Conservation (phyloP, 92 coral and sea anemone genomes). For the Scolanthus callimorphus region DNA sequence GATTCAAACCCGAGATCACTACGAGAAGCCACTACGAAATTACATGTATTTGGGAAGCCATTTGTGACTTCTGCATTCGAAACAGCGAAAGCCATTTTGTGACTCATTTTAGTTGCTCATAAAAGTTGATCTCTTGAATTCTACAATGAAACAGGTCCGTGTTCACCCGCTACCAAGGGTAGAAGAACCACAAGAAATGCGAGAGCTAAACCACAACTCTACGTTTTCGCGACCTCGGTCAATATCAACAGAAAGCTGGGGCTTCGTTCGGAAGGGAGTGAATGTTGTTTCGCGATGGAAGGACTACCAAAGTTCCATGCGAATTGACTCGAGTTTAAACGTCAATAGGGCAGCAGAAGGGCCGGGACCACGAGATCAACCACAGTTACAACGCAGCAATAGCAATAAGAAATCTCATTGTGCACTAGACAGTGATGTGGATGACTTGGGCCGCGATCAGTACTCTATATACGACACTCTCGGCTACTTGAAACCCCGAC, state of each 20-base stretch:
- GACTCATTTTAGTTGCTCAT: too few species aligned
- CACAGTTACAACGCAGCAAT: not conserved
- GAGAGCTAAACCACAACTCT: conserved; percentile 34
- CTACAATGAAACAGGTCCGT: conserved; percentile 44
- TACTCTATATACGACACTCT: conserved; percentile 47
- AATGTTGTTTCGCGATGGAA: conserved; percentile 71
- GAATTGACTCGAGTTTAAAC: conserved; percentile 1
- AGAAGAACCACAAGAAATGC: conserved; percentile 39
- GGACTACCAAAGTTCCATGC: conserved; percentile 62
- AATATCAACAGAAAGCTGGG: conserved; percentile 53
- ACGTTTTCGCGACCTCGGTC: conserved; percentile 9
- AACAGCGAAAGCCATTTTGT: too few species aligned
- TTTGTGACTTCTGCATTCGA: too few species aligned
- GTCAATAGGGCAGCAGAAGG: conserved; percentile 9
- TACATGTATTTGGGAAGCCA: too few species aligned
- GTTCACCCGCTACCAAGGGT: conserved; percentile 56
- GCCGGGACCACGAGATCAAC: conserved; percentile 14
- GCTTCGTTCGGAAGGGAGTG: conserved; percentile 43
- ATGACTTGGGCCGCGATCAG: conserved; percentile 50
- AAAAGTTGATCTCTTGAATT: too few species aligned
- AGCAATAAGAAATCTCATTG: conserved; percentile 23
- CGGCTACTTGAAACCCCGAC: conserved; percentile 58
- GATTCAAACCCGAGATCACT: too few species aligned
- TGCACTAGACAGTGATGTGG: conserved; percentile 91
- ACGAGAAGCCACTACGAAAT: too few species aligned